A percentile compares a stretch with the other conserved stretches of the same genome.
Evolutionary conservation across 2,797 vertebrate genomes (phyloP).

Genomic region (Gouania willdenowi): DNA sequence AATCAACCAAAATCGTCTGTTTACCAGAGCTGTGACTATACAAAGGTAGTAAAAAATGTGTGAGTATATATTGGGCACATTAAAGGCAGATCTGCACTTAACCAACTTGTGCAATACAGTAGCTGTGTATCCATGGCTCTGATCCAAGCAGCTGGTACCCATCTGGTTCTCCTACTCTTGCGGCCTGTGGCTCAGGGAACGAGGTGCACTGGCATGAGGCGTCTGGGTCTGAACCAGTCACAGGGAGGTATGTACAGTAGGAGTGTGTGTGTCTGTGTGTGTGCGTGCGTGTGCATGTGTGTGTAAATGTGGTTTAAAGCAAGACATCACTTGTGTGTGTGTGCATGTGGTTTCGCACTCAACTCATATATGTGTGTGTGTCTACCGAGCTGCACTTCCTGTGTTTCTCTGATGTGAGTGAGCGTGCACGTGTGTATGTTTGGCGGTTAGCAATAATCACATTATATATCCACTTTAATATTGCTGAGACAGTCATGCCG

Average conservation of each 20-base stretch:
- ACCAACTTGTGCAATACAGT: constrained; percentile 63
- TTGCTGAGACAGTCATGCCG: constrained; percentile 17
- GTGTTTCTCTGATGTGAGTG: constrained; percentile 9
- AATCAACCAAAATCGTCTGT: too few relatives aligned
- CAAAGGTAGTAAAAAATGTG: constrained; percentile 19
- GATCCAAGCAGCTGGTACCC: constrained; percentile 77
- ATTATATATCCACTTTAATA: constrained; percentile 41
- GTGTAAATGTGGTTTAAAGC: constrained; percentile 21
- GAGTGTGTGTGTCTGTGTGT: constrained; percentile 51
- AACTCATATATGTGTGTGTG: constrained; percentile 8
- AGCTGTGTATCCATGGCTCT: constrained; percentile 65
- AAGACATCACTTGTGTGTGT: not conserved
- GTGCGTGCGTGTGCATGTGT: constrained; percentile 29
- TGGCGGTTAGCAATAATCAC: constrained; percentile 39
- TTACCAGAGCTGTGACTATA: constrained; percentile 9
- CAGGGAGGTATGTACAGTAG: constrained; percentile 51
- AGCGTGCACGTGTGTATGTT: constrained; percentile 4
- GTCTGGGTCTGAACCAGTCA: constrained; percentile 62
- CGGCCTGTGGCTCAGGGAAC: constrained; percentile 62
- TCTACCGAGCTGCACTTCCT: constrained; percentile 1
- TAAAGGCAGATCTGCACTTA: constrained; percentile 19
- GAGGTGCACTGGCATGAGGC: constrained; percentile 69
- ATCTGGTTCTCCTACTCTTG: constrained; percentile 71
- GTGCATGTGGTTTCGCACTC: constrained; percentile 40
- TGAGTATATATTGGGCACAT: constrained; percentile 18